Evolutionary conservation across 1,140 invertebrate genomes (phyloP), one percentile per base, ranked within the genome.

Genomic region (Drosophila simulans): DNA sequence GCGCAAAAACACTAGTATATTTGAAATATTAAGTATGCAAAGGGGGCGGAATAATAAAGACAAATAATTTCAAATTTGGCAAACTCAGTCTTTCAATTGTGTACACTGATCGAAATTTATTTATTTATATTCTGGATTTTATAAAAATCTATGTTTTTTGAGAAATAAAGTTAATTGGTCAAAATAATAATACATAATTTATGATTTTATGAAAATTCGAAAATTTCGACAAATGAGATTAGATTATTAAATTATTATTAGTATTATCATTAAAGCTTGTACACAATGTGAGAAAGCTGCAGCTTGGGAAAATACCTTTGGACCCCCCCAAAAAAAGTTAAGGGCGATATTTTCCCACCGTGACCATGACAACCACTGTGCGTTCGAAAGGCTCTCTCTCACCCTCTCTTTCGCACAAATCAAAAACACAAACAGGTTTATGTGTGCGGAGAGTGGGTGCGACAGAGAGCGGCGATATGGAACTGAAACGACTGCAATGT

Each of bases 361-460:
- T 58, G 31, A 4, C 53, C 62, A 63, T 63, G 65, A 22, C 58
- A 84, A 63, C 73, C 82, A 85, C 82, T 77, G 81, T 86, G 54
- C 54, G 52, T 40, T 70, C 40, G 66, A 80, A 84, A 65, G 71
- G 62, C 76, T 79, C 65, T 31, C 31, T 8, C 7, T 31, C 27
- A 1, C 27, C 8, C 31, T 31, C 31, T 74, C 72, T 64, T 63
- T 48, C 35, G 25, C 25, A 34, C 52, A 66, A n/a, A 60, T 51
- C 51, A 58, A 89, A 69, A 69, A 77, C 64, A 48, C 58, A 86
- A 86, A 89, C 84, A 83, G 84, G 83, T 86, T 86, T 86, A 83
- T 66, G 43, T 45, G 72, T 57, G 54, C 53, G 46, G 20, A 51
- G 43, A 17, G 35, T 13, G 31, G 55, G 13, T 35, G n/a, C 25